Percentiles rank a stretch among this genome's conserved stretches.
phyloP scores from a whole-genome alignment of 2,888 invertebrate genomes.

The Germaria angustata region DNA sequence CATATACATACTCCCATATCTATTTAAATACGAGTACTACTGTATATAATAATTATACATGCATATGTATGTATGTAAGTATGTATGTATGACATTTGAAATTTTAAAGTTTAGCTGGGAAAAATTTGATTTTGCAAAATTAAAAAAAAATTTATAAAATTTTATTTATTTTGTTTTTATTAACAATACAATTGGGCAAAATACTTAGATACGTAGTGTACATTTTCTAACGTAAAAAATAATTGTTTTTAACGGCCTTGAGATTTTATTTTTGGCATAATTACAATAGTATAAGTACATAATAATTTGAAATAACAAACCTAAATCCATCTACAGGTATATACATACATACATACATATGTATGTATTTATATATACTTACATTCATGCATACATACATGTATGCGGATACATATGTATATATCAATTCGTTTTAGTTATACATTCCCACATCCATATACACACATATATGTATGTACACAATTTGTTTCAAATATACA shows the following conservation, averaged over 20 bases:
- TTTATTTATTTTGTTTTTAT: neutral
- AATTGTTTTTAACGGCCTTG: slow-evolving; percentile 32
- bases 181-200: neutral
- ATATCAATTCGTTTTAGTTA: too few species aligned
- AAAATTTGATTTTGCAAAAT: neutral
- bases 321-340: neutral
- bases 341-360: neutral
- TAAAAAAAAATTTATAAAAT: neutral
- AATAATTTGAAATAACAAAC: neutral
- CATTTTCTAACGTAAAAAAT: neutral
- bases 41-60: too few species aligned
- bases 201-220: neutral
- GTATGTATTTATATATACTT: too few species aligned
- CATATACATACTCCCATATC: too few species aligned
- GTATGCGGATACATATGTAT: too few species aligned
- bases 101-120: too few species aligned
- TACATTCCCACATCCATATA: too few species aligned
- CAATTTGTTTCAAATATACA: neutral
- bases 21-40: too few species aligned
- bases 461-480: neutral
- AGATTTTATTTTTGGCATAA: slow-evolving; percentile 1
- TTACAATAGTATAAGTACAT: neutral
- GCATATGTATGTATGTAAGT: too few species aligned
- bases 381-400: too few species aligned
- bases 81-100: too few species aligned